phyloP scores from a whole-genome alignment of 2,797 vertebrate species.

The Eidolon dupreanum region DNA sequence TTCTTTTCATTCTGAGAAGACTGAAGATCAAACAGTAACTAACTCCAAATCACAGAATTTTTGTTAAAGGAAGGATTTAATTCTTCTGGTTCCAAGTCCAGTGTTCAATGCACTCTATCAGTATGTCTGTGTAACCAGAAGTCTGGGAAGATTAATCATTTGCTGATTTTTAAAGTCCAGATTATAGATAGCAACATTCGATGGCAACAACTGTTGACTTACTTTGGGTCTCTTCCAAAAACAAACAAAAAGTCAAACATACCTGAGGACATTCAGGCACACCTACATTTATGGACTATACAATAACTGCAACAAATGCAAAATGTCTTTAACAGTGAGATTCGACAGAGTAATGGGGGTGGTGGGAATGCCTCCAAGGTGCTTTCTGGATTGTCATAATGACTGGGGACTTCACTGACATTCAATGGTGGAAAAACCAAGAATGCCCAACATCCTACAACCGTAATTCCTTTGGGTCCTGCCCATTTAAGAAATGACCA shows the following conservation, averaged over 20 bases:
- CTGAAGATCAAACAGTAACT: neutral
- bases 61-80: neutral
- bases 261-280: neutral
- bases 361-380: neutral
- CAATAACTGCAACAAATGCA: neutral
- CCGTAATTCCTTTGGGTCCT: neutral
- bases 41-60: neutral
- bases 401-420: neutral
- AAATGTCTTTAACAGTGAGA: neutral
- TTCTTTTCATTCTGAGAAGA: constrained; percentile 27
- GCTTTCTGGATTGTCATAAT: neutral
- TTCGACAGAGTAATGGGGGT: neutral
- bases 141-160: neutral
- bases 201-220: neutral
- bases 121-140: neutral
- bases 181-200: neutral
- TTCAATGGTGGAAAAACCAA: neutral
- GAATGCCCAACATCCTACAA: neutral
- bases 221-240: constrained; percentile 23
- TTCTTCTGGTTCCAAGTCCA: neutral
- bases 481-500: constrained; percentile 5
- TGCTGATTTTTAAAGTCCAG: constrained; percentile 30
- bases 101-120: neutral
- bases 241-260: constrained; percentile 19
- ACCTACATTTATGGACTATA: neutral